Base-by-base conservation (phyloP, 2,888 invertebrate genomes). In the Temnothorax rugatulus region DNA sequence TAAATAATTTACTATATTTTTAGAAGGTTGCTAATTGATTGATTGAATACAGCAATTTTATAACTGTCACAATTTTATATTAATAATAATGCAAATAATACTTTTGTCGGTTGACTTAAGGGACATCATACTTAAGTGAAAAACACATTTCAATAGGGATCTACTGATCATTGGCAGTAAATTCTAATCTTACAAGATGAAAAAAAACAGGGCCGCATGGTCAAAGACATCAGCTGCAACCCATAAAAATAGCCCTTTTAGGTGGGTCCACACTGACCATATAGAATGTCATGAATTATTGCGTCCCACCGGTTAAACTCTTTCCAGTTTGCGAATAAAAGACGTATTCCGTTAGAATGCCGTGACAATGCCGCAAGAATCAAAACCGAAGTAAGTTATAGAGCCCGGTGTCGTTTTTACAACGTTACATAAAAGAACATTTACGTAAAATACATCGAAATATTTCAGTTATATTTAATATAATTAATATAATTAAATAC, bases 231-330 rank as follows among this genome's bases (percentile, higher is more conserved):
- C 89, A 91, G 90, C 89, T 89, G 91, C 89, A 71, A 85, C 89
- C 85, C 90, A 90, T 90, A 90, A 89, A 90, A 89, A 90, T 90
- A 89, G 90, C 88, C 86, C 90, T 91, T 91, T 91, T 84, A 88
- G 83, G 77, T 74, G 59, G 44, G 74, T 44, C 77, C 52, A 52
- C n/a, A 21, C 79, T 91, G 91, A 91, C 91, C 91, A 47, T 29
- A 89, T 87, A 89, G 88, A 86, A 86, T 61, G 63, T 63, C 52
- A 87, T 90, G 87, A 91, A 90, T 90, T 91, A 92, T 92, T 91
- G 90, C 88, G 89, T 90, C 87, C 88, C 85, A 84, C 87, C 89
- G 86, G 90, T 91, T 92, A 90, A 92, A 92, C 91, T 93, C 92
- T 93, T 93, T 91, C 89, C 88, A 90, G 86, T 68, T 85, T 82